Conservation (phyloP, 2,888 invertebrate genomes). For the Diploptera punctata region DNA sequence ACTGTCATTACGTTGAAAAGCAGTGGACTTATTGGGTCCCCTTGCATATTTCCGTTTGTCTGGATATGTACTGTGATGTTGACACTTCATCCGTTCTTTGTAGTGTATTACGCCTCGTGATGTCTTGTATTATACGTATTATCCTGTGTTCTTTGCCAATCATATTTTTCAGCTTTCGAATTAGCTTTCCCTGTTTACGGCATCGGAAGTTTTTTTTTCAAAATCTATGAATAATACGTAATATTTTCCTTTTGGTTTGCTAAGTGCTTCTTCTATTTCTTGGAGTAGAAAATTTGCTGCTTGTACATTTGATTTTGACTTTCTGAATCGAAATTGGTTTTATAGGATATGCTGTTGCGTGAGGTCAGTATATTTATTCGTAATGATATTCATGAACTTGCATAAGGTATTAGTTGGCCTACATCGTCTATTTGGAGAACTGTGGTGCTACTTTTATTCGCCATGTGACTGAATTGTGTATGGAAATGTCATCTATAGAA, state of each 20-base stretch:
- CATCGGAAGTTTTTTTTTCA: not conserved
- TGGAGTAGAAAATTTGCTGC: not conserved
- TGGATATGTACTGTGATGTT: not conserved
- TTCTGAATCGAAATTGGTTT: slow-evolving; percentile 8
- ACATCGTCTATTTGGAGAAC: too few species aligned
- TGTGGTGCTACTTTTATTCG: too few species aligned
- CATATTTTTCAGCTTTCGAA: not conserved
- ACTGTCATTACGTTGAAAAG: not conserved
- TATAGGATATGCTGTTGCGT: not conserved
- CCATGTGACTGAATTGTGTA: too few species aligned
- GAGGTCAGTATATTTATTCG: not conserved
- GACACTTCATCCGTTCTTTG: not conserved
- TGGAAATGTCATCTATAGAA: too few species aligned
- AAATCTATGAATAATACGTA: slow-evolving; percentile 4
- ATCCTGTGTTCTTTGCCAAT: not conserved
- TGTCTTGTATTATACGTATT: slow-evolving; percentile 3
- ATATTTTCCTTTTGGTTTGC: not conserved
- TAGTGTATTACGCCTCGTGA: not conserved
- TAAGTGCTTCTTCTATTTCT: slow-evolving; percentile 14
- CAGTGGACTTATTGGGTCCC: not conserved
- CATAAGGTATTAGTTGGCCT: too few species aligned
- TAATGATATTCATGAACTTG: slow-evolving; percentile 17
- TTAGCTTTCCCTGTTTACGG: not conserved
- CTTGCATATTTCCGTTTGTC: slow-evolving; percentile 4
- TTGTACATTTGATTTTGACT: not conserved